Base-by-base conservation (phyloP, 2,113 vertebrate genomes). In the Nyctereutes procyonoides region DNA sequence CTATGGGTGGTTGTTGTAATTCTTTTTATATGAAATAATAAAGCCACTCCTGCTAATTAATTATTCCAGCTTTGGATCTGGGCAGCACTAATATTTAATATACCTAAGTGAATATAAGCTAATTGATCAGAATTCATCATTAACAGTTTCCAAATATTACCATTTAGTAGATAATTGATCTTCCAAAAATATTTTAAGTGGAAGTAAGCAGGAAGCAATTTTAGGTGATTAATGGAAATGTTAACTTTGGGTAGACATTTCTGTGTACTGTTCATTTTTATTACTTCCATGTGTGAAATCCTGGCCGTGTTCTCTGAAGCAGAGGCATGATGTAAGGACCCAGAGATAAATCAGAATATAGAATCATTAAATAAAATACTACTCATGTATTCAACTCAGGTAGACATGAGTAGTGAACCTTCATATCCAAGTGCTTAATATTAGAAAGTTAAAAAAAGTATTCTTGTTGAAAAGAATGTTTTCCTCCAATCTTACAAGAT, bases 11-110 rank as follows among this genome's bases (percentile, higher is more conserved):
- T 32, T 17, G 15, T 76, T 85, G 88, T 26, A 89, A 79, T 92
- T 87, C 85, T 85, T 91, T 94, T 81, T 65, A 71, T 82, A 19
- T 87, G 11, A 88, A 93, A 79, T 38, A 79, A 88, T 56, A 55
- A 95, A 74, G 62, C 2, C 35, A 19, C 10, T 88, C 86, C n/a
- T 93, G 13, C 28, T 83, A 80, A 87, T 73, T 81, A 88, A 95
- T 81, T 79, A 74, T 65, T 85, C 32, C 58, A 92, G 38, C 15
- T 93, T 84, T 90, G n/a, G 60, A 84, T 55, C 69, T 69, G 79
- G 14, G 9, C n/a, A 96, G 28, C 3, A 73, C 63, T 92, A 80
- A 51, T 24, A 56, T 63, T 93, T 96, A 69, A 82, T 96, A 95
- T 87, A 81, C 30, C 24, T 84, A 89, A 56, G 30, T 53, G 90